Evolutionary conservation across 2,113 vertebrate species (phyloP), one percentile per base, ranked within the genome.

Genomic region (Peucedramus taeniatus): DNA sequence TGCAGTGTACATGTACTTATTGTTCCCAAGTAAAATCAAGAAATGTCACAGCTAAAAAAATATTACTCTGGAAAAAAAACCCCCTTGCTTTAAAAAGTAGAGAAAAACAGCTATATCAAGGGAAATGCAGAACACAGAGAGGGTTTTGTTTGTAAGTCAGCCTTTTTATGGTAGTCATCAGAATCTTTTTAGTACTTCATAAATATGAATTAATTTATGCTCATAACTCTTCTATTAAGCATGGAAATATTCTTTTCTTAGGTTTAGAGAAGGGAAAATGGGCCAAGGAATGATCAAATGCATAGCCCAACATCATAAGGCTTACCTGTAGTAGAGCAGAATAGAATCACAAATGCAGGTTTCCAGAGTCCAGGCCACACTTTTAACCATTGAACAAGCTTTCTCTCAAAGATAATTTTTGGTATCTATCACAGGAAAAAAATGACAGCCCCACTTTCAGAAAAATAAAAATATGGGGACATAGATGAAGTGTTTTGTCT

Each of bases 11-110:
- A 76, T 90, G 95, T 53, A 90, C 94, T 83, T 92, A 93, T 77
- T 95, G 93, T 97, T 93, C 97, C 60, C 54, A 61, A 70, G 87
- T 69, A 89, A 89, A 95, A 93, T 70, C 81, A 83, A 80, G 89
- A 87, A 68, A 53, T 90, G 85, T 89, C 95, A 93, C 39, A 63
- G 70, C 66, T 93, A 49, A 93, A 94, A 94, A 96, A 93, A 83
- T 95, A 78, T 45, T 72, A 39, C 80, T 89, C 57, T 78, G 35
- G 20, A 70, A 78, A 51, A 45, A 90, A 92, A 77, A 39, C n/a
- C 56, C 56, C 39, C 42, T 94, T 90, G 68, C 35, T 94, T 76
- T 79, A 87, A 82, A 49, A 78, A 66, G 42, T 23, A 69, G 50
- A 70, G 49, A 40, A 93, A 92, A 97, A 39, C 42, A 89, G 56